Evolutionary conservation across 2,888 invertebrate species (phyloP).

Genomic region (Drosophila yooni): DNA sequence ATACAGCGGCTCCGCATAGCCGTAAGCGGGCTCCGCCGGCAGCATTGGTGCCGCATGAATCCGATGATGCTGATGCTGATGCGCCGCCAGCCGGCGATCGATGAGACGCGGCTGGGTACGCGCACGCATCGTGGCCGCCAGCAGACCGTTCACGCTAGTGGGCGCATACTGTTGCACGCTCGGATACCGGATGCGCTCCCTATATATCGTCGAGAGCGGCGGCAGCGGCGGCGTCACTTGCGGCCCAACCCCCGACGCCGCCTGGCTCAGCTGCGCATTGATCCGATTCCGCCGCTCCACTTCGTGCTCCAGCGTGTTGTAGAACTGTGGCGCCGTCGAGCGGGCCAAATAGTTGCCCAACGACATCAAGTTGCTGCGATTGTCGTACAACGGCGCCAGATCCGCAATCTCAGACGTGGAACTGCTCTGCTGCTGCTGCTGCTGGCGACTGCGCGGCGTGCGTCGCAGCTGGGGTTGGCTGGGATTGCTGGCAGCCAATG

Average conservation of each 20-base stretch:
- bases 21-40: slow-evolving; percentile 81
- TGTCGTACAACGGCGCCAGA: slow-evolving; percentile 82
- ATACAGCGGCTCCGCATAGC: slow-evolving; percentile 89
- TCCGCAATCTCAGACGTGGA: slow-evolving; percentile 75
- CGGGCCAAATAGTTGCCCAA: slow-evolving; percentile 73
- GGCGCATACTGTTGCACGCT: slow-evolving; percentile 76
- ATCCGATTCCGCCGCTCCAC: slow-evolving; percentile 84
- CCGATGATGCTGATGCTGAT: slow-evolving; percentile 77
- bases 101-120: slow-evolving; percentile 83
- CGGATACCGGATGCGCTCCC: slow-evolving; percentile 82
- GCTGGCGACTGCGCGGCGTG: slow-evolving; percentile 52
- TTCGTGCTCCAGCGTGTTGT: slow-evolving; percentile 83
- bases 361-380: slow-evolving; percentile 83
- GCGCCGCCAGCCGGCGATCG: slow-evolving; percentile 78
- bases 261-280: slow-evolving; percentile 83
- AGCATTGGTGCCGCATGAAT: slow-evolving; percentile 75
- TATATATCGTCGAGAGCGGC: slow-evolving; percentile 83
- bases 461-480: slow-evolving; percentile 37
- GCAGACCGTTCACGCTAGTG: slow-evolving; percentile 68
- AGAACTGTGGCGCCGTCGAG: slow-evolving; percentile 75
- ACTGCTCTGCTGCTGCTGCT: slow-evolving; percentile 16
- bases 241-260: neutral
- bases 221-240: slow-evolving; percentile 32
- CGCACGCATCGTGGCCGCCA: slow-evolving; percentile 77
- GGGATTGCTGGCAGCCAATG: neutral